phyloP scores from a whole-genome alignment of 2,888 invertebrate genomes.

The Pycnomerus fuliginosus region DNA sequence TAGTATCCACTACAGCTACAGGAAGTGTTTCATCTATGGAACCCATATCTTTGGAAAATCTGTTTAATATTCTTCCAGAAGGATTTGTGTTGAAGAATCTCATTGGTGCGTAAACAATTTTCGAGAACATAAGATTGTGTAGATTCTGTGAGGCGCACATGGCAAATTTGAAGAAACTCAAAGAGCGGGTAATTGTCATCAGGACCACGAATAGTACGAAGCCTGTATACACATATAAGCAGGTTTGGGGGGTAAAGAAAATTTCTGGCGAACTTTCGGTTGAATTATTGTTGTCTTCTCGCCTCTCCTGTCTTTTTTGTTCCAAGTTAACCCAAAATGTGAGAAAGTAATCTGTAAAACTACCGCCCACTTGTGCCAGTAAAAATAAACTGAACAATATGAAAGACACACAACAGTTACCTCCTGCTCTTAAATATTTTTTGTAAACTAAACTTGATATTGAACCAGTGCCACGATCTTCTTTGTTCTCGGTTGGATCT shows the following conservation, averaged over 20 bases:
- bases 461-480: slow-evolving; percentile 62
- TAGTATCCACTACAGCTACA: slow-evolving; percentile 55
- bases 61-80: slow-evolving; percentile 64
- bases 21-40: slow-evolving; percentile 59
- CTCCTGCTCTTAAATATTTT: slow-evolving; percentile 71
- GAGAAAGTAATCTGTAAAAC: slow-evolving; percentile 76
- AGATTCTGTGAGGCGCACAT: slow-evolving; percentile 58
- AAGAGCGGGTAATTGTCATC: slow-evolving; percentile 53
- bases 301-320: slow-evolving; percentile 20
- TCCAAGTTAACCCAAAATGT: slow-evolving; percentile 60
- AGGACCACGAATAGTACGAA: slow-evolving; percentile 44
- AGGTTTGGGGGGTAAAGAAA: slow-evolving; percentile 29
- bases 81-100: slow-evolving; percentile 71
- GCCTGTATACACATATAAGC: slow-evolving; percentile 47
- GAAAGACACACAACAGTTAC: slow-evolving; percentile 59
- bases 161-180: slow-evolving; percentile 56
- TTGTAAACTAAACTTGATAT: slow-evolving; percentile 57
- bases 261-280: slow-evolving; percentile 9
- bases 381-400: not conserved
- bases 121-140: slow-evolving; percentile 57
- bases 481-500: slow-evolving; percentile 53
- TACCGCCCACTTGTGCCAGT: slow-evolving; percentile 67
- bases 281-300: slow-evolving; percentile 2
- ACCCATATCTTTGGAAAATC: slow-evolving; percentile 73
- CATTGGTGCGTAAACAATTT: slow-evolving; percentile 64